phyloP scores from a whole-genome alignment of 1,140 invertebrate genomes.

The Goniozus legneri region DNA sequence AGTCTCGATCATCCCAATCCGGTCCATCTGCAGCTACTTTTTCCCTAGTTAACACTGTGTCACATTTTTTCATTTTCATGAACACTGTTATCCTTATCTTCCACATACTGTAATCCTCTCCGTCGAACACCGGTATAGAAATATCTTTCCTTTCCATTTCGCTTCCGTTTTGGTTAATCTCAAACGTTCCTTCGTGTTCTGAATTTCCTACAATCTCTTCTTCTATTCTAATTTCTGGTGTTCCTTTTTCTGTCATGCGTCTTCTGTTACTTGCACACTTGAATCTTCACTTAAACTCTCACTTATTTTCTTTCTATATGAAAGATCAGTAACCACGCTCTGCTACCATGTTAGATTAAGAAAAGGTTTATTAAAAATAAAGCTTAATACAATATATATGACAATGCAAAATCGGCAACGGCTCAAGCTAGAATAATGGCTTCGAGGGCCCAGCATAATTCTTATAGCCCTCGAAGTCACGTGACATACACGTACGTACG shows the following conservation, averaged over 20 bases:
- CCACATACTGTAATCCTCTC: conserved; percentile 6
- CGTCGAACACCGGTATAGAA: conserved; percentile 12
- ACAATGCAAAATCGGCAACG: too few relatives aligned
- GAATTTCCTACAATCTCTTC: not conserved
- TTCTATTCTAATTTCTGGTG: not conserved
- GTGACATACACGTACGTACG: too few relatives aligned
- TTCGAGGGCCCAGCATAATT: too few relatives aligned
- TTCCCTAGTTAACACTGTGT: not conserved
- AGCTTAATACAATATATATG: not conserved
- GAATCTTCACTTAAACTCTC: not conserved
- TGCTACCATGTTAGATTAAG: not conserved
- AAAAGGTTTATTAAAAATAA: not conserved
- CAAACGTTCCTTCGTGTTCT: conserved; percentile 2
- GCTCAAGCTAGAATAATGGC: too few relatives aligned
- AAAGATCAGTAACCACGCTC: not conserved
- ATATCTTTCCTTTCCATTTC: not conserved
- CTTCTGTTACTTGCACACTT: not conserved
- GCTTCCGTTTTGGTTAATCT: not conserved
- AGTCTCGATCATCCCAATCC: conserved; percentile 15
- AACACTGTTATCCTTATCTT: conserved; percentile 7
- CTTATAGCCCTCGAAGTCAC: too few relatives aligned
- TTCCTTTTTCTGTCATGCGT: not conserved
- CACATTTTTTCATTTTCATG: conserved; percentile 4
- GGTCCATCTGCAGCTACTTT: not conserved
- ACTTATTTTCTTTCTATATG: not conserved